Evolutionary conservation across 1,140 invertebrate species (phyloP).

Genomic region (Hyphantria cunea): DNA sequence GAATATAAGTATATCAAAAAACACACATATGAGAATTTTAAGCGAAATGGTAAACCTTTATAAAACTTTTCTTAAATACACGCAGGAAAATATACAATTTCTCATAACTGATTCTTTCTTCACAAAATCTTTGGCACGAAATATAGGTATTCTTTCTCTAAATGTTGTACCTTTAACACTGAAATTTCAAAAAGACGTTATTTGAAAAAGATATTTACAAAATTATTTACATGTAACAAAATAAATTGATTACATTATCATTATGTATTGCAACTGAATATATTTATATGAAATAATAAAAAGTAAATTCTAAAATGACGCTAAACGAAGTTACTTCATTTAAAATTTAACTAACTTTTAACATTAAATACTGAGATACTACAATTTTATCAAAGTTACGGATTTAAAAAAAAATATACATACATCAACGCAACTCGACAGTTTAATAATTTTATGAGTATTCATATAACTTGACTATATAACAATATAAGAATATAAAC

Average conservation of each 20-base stretch:
- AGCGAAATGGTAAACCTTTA: conserved; percentile 14
- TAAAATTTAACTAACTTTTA: background rate
- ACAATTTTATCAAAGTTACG: too few species aligned
- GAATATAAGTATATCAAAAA: too few species aligned
- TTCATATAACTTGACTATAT: conserved; percentile 6
- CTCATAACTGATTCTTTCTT: conserved; percentile 15
- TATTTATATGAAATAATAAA: conserved; percentile 5
- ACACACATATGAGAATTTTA: conserved; percentile 4
- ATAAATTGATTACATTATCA: conserved; percentile 9
- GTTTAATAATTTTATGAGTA: conserved; percentile 27
- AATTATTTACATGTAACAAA: conserved; percentile 23
- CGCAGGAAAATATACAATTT: conserved; percentile 10
- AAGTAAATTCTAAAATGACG: too few species aligned
- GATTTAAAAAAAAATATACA: conserved; percentile 15
- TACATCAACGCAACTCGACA: conserved; percentile 21
- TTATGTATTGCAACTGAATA: conserved; percentile 1
- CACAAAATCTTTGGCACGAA: conserved; percentile 36
- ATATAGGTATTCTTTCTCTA: conserved; percentile 24
- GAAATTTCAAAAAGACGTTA: conserved; percentile 15
- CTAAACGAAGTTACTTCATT: too few species aligned
- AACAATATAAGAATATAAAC: conserved; percentile 3
- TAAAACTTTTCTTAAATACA: conserved; percentile 15
- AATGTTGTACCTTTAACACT: conserved; percentile 5
- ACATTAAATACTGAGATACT: too few species aligned
- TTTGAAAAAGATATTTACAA: conserved; percentile 13